Conservation (phyloP, 2,113 vertebrate species). For the Patagioenas fasciata region DNA sequence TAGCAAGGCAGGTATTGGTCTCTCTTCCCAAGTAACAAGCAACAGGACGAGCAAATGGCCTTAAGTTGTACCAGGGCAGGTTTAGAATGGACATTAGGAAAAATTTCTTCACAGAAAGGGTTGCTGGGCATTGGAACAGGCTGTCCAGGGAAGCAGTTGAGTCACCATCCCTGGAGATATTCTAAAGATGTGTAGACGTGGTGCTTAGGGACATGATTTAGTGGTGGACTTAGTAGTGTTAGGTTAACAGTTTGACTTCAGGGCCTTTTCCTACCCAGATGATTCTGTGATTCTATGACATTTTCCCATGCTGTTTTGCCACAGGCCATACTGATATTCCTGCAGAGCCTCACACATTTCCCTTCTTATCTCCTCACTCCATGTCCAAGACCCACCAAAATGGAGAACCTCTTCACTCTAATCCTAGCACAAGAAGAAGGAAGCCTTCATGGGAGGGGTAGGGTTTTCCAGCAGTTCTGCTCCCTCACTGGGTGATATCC, state of each 20-base stretch:
- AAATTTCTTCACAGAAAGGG: background rate
- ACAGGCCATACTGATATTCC: background rate
- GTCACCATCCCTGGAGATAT: background rate
- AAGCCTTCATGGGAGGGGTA: background rate
- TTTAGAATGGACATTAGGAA: background rate
- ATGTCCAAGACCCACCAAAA: background rate
- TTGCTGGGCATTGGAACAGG: background rate
- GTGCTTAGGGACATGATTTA: background rate
- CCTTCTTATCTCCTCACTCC: background rate
- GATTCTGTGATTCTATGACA: background rate
- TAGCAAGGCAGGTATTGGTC: rapidly evolving
- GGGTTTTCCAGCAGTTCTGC: background rate
- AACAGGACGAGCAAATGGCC: background rate
- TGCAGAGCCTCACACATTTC: background rate
- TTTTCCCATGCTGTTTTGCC: background rate
- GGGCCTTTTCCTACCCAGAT: background rate
- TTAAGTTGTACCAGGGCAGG: background rate
- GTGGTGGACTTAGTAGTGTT: background rate
- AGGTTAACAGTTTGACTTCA: background rate
- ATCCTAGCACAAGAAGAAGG: background rate
- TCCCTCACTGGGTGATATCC: background rate
- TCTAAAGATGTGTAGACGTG: background rate
- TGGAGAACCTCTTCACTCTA: background rate
- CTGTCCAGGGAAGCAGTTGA: background rate
- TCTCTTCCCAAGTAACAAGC: background rate